Conservation (phyloP, 2,113 vertebrate genomes). For the Pelecanoides urinatrix region DNA sequence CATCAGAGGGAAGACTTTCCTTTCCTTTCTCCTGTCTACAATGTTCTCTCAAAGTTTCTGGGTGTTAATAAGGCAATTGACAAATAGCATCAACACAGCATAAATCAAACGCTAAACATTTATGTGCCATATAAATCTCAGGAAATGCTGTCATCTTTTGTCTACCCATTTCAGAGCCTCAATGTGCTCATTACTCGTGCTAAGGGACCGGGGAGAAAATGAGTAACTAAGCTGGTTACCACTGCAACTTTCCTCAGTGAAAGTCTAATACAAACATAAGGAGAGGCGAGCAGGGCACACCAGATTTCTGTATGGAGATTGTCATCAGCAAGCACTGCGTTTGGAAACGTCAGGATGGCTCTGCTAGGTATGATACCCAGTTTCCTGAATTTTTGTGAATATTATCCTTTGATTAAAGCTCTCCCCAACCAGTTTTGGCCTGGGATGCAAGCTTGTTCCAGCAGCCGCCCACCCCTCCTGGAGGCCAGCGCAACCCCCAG, state of each 20-base stretch:
- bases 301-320: background rate
- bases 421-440: background rate
- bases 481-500: background rate
- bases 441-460: background rate
- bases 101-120: constrained; percentile 38
- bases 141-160: constrained; percentile 33
- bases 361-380: background rate
- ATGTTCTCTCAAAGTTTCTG: background rate
- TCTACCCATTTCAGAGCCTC: background rate
- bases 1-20: background rate
- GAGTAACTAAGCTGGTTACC: background rate
- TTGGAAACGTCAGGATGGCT: background rate
- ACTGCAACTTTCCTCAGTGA: background rate
- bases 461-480: background rate
- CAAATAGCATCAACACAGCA: background rate
- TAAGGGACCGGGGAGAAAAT: background rate
- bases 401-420: background rate
- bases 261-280: background rate
- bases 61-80: constrained; percentile 17
- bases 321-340: background rate
- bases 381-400: background rate
- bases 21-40: background rate
- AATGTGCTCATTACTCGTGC: background rate
- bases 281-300: background rate
- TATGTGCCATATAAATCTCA: background rate